Evolutionary conservation across 1,140 invertebrate genomes (phyloP), one percentile per base, ranked within the genome.

Genomic region (Zaprionus taronus): DNA sequence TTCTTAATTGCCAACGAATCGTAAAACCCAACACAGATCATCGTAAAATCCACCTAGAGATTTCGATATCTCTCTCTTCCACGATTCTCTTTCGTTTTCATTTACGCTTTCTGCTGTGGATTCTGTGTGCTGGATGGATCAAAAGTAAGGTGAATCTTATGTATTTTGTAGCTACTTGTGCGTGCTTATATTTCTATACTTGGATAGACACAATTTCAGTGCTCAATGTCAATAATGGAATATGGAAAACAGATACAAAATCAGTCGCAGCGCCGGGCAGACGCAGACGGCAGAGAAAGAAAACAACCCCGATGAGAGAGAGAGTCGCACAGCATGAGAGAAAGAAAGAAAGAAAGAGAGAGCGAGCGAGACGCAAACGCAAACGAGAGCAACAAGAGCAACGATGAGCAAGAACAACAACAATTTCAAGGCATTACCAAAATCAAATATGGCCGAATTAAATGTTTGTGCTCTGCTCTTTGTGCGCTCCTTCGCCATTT

Each of bases 391-490:
- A 67, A 67, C 49, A 64, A 72, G 58, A 80, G n/a, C 22, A 73
- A 56, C 24, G 38, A 38, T 28, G 57, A 44, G 24, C 15, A 89
- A 22, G 47, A 53, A 31, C 67, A 71, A 72, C 70, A 77, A 76
- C 72, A 76, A 71, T 76, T 74, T 62, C 38, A 4, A 66, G 77
- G 73, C 71, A 90, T 91, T 89, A 90, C 85, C 85, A 90, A 90
- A 90, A 90, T 91, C 85, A 90, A 90, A 90, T 86, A 90, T 90
- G 85, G 85, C 85, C 86, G 85, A 90, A 90, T 90, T 90, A 90
- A 85, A 82, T 90, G 68, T 82, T 90, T 65, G 80, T 77, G 66
- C 65, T 84, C 55, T 90, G 70, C 71, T 44, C 77, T 91, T 90
- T 90, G 79, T 72, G 26, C 70, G 72, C 81, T 90, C 85, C 86